These are phyloP conservation scores for Aselliscus stoliczkanus DNA, from an alignment of 2,797 vertebrate genomes.

Conservation along the genomic window DNA sequence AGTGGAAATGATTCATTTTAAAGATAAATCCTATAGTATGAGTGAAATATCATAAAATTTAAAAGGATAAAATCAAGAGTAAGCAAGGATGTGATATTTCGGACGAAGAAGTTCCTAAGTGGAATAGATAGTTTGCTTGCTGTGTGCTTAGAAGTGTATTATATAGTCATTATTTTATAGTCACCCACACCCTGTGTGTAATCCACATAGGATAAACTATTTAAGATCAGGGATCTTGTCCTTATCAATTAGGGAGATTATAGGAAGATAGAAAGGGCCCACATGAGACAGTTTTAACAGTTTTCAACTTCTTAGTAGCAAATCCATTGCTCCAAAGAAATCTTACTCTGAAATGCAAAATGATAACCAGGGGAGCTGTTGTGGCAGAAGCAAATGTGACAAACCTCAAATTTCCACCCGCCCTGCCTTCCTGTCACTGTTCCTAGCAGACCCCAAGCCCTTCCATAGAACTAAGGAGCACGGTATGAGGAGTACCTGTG, in stretches of 20 bases:
- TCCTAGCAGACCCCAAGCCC: neutral
- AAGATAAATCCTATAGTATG: neutral
- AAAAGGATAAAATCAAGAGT: neutral
- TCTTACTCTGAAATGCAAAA: neutral
- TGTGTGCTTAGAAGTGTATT: neutral
- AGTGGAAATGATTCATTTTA: neutral
- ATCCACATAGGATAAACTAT: neutral
- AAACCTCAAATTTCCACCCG: neutral
- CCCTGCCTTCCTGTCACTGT: neutral
- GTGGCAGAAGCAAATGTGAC: neutral
- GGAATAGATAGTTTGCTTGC: neutral
- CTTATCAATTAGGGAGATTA: neutral
- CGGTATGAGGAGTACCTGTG: neutral
- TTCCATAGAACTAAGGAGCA: neutral
- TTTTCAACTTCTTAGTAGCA: neutral
- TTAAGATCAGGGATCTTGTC: neutral
- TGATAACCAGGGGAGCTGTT: neutral
- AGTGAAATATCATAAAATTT: neutral
- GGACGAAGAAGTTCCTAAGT: no score
- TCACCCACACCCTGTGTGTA: neutral
- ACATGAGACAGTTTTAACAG: neutral
- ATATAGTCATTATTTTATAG: neutral
- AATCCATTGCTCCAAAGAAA: neutral
- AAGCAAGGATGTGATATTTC: neutral
- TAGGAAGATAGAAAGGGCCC: neutral